phyloP scores from a whole-genome alignment of 2,888 invertebrate species.

The Minunthozetes semirufus region DNA sequence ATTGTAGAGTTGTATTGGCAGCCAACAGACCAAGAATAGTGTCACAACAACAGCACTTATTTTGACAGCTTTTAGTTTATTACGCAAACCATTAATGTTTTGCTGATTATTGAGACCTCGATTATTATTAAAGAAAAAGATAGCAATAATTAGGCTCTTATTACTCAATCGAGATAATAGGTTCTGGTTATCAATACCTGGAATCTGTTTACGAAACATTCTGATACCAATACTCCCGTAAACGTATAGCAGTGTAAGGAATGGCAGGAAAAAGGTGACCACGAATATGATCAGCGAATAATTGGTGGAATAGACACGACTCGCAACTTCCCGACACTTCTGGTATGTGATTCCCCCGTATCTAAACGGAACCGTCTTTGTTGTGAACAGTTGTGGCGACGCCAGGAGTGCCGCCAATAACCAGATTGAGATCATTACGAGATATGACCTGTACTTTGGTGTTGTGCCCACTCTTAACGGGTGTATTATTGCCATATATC shows the following conservation, averaged over 20 bases:
- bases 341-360: not conserved
- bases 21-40: constrained; percentile 27
- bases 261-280: constrained; percentile 13
- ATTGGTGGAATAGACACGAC: not conserved
- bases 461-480: not conserved
- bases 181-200: too few relatives aligned
- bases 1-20: constrained; percentile 28
- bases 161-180: too few relatives aligned
- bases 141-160: too few relatives aligned
- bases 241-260: constrained; percentile 16
- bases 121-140: too few relatives aligned
- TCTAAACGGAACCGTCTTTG: constrained; percentile 1
- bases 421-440: not conserved
- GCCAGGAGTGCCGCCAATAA: not conserved
- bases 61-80: constrained; percentile 17
- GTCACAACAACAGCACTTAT: constrained; percentile 19
- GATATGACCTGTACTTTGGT: not conserved
- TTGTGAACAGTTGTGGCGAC: not conserved
- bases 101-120: not conserved
- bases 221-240: constrained; percentile 26
- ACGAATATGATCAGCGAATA: not conserved
- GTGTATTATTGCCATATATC: not conserved
- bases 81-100: not conserved
- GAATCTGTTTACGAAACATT: constrained; percentile 18
- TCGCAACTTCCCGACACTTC: not conserved